Evolutionary conservation across 2,797 vertebrate genomes (phyloP).

Genomic region (Erpetoichthys calabaricus): DNA sequence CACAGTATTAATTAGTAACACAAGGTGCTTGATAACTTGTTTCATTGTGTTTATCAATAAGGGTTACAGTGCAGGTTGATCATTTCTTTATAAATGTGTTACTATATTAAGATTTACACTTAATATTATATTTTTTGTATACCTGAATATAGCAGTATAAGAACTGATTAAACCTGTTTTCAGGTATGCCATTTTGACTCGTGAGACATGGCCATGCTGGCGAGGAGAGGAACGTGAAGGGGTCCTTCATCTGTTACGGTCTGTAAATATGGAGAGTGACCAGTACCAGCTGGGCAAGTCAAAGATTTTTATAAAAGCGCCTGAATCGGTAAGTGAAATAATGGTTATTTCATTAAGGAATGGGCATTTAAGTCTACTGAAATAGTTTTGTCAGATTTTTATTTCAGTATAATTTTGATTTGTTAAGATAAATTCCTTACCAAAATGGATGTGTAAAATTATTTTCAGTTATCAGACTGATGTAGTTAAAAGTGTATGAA

Average conservation of each 20-base stretch:
- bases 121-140: too few relatives aligned
- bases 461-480: too few relatives aligned
- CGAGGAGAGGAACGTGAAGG: slow-evolving; percentile 50
- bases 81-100: background rate
- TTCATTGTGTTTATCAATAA: background rate
- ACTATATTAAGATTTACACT: background rate
- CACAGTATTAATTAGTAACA: too few relatives aligned
- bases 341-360: background rate
- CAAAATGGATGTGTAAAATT: too few relatives aligned
- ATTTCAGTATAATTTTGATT: too few relatives aligned
- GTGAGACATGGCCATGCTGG: slow-evolving; percentile 60
- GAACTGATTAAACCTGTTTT: too few relatives aligned
- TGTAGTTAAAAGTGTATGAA: too few relatives aligned
- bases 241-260: slow-evolving; percentile 53
- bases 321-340: slow-evolving; percentile 52
- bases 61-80: background rate
- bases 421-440: background rate
- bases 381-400: background rate
- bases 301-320: slow-evolving; percentile 71
- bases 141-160: too few relatives aligned
- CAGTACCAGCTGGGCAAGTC: slow-evolving; percentile 63
- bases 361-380: background rate
- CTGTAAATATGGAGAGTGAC: slow-evolving; percentile 66
- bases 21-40: too few relatives aligned
- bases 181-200: slow-evolving; percentile 69